Evolutionary conservation across 2,797 vertebrate genomes (phyloP).

Genomic region (Danio jaintianensis): DNA sequence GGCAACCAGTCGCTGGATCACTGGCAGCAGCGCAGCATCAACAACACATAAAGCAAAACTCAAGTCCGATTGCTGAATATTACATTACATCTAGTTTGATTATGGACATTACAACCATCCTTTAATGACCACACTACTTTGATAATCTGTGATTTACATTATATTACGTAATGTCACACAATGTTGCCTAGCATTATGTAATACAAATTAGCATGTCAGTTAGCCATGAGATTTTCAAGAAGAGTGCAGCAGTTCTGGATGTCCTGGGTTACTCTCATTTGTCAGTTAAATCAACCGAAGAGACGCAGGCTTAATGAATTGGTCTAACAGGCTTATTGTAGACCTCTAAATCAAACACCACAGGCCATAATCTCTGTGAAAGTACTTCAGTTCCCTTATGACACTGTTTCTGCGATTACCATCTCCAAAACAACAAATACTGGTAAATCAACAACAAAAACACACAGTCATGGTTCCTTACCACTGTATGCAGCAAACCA

Average conservation of each 20-base stretch:
- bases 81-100: neutral
- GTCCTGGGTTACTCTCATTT: slow-evolving; percentile 44
- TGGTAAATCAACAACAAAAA: slow-evolving; percentile 71
- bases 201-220: neutral
- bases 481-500: slow-evolving; percentile 60
- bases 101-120: neutral
- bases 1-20: neutral
- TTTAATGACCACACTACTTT: neutral
- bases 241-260: slow-evolving; percentile 9
- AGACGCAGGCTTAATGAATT: slow-evolving; percentile 44
- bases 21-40: neutral
- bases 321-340: slow-evolving; percentile 38
- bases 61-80: neutral
- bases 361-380: slow-evolving; percentile 51
- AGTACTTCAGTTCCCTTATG: slow-evolving; percentile 32
- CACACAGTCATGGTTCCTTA: slow-evolving; percentile 56
- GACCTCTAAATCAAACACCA: slow-evolving; percentile 46
- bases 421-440: slow-evolving; percentile 41
- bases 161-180: neutral
- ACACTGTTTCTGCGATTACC: slow-evolving; percentile 56
- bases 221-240: slow-evolving; percentile 9
- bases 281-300: slow-evolving; percentile 38
- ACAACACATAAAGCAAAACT: neutral
- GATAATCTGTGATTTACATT: neutral
- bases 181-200: neutral